phyloP scores from a whole-genome alignment of 2,797 vertebrate genomes.

The Rhincodon typus region DNA sequence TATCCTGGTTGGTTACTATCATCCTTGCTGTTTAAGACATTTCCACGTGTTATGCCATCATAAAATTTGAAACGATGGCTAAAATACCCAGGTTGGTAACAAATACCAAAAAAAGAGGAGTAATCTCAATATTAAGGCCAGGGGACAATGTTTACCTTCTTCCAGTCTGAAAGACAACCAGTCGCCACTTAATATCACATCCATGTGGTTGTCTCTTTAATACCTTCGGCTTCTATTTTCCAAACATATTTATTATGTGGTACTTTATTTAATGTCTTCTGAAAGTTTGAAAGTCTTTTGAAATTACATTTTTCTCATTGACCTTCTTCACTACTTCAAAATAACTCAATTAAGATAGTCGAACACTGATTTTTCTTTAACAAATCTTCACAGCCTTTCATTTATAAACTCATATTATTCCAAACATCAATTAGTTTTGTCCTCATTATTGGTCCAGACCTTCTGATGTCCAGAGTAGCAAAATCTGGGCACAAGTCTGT shows the following conservation, averaged over 20 bases:
- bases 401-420: background rate
- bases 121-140: background rate
- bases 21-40: background rate
- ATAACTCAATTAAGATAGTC: background rate
- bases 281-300: background rate
- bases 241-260: background rate
- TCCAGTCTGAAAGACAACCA: background rate
- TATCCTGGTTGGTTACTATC: background rate
- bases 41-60: no score
- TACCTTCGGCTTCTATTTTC: background rate
- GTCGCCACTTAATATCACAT: background rate
- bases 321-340: background rate
- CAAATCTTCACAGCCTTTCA: background rate
- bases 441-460: background rate
- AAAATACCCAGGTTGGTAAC: background rate
- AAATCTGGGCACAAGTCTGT: no score
- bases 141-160: background rate
- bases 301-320: background rate
- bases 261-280: background rate
- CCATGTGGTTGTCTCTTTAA: background rate
- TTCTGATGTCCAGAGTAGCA: no score
- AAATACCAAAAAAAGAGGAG: background rate
- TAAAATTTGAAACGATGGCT: background rate
- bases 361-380: background rate
- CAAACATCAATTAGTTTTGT: background rate